Evolutionary conservation across 2,888 invertebrate species (phyloP), one percentile per base, ranked within the genome.

Genomic region (Schizotus pectinicornis): DNA sequence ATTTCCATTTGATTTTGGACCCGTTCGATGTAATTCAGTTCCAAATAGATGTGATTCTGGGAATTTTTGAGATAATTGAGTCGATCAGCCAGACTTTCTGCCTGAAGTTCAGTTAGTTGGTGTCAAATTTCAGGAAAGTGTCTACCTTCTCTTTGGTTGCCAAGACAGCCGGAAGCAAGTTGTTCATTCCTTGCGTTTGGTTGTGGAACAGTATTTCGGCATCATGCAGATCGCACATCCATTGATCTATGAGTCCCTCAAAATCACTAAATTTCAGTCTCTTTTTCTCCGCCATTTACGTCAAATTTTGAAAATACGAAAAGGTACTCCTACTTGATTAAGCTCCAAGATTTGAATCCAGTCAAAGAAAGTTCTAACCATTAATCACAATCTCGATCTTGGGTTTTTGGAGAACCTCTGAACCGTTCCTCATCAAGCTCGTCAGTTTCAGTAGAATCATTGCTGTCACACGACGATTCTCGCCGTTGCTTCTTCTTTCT

Each of bases 171-270:
- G 45, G 45, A 7, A 12, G 12, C 32, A 12, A 33, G n/a, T 45
- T 12, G 0, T 1, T 2, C 12, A 31, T 33, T n/a, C 33, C 33
- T 32, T 13, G 1, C 5, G 9, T n/a, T 45, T 45, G 45, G 34
- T 32, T 45, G 6, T 45, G 45, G 13, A 45, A 45, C 9, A 33
- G 34, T 33, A 8, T 12, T 45, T 45, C 33, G 34, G 6, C 13
- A 11, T 45, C 14, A n/a, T 12, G 33, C 45, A 45, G 11, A 8
- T 45, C 45, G 1, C 5, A 13, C 2, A 6, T 7, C 7, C 45
- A 45, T 32, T 13, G 11, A 7, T 45, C 14, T 35, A 9, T 6
- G n/a, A 3, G 3, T 3, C 6, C 6, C 9, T 9, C 11, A 2
- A 35, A n/a, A 35, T n/a, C n/a, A 11, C n/a, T 9, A 6, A 35